phyloP scores from a whole-genome alignment of 2,113 vertebrate species.

The Scopus umbretta region DNA sequence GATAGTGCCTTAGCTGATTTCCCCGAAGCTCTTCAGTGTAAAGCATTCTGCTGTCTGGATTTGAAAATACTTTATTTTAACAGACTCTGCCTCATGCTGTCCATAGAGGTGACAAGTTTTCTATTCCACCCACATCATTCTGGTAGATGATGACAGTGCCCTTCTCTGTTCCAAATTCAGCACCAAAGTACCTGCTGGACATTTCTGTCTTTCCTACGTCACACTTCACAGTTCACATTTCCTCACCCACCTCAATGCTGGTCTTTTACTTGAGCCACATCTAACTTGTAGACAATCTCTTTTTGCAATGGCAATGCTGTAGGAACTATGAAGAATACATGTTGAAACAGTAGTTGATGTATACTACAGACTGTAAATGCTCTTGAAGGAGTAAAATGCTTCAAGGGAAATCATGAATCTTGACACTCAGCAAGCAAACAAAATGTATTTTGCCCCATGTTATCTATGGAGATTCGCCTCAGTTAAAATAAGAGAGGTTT shows the following conservation, averaged over 20 bases:
- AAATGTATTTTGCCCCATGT: not conserved
- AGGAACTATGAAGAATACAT: not conserved
- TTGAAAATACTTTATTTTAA: not conserved
- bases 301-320: not conserved
- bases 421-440: not conserved
- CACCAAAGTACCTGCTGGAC: not conserved
- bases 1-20: not conserved
- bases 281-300: not conserved
- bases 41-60: not conserved
- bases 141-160: not conserved
- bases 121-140: not conserved
- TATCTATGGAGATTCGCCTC: not conserved
- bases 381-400: not conserved
- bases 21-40: not conserved
- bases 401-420: not conserved
- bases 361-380: not conserved
- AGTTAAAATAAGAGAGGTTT: not conserved
- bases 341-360: not conserved
- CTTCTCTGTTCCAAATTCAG: not conserved
- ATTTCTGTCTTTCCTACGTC: not conserved
- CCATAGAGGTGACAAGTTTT: not conserved
- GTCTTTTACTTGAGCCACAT: not conserved
- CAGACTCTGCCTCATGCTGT: not conserved
- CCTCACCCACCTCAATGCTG: not conserved
- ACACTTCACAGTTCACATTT: not conserved